A percentile compares a stretch with the other conserved stretches of the same genome.
Conservation (phyloP, 1,140 invertebrate genomes). For the Zophobas morio region DNA sequence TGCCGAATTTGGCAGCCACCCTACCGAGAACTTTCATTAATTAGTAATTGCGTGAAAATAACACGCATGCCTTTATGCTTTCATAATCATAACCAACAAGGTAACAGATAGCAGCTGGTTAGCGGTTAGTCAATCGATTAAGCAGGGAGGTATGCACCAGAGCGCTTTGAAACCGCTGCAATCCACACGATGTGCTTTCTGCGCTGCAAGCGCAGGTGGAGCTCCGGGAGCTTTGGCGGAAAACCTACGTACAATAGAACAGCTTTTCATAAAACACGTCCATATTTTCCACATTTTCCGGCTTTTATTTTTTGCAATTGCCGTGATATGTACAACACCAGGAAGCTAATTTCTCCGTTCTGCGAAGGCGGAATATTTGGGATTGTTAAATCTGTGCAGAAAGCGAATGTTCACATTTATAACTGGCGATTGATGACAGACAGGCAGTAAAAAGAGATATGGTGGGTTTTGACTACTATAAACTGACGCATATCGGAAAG, state of each 20-base stretch:
- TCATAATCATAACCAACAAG: constrained; percentile 25
- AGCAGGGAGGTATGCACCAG: constrained; percentile 44
- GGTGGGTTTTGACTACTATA: too few species aligned
- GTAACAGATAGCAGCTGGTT: constrained; percentile 25
- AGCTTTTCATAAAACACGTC: too few species aligned
- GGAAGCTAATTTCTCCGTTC: too few species aligned
- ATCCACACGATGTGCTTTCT: background rate
- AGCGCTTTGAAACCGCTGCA: background rate
- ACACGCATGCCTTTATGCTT: constrained; percentile 31
- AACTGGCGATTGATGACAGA: too few species aligned
- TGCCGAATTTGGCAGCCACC: constrained; percentile 20
- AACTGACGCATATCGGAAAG: too few species aligned
- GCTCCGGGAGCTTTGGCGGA: too few species aligned
- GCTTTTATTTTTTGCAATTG: background rate
- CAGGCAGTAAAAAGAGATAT: too few species aligned
- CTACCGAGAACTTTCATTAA: constrained; percentile 37
- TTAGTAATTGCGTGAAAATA: constrained; percentile 38
- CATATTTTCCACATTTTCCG: background rate
- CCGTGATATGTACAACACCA: too few species aligned
- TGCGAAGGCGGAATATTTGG: too few species aligned
- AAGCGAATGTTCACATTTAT: too few species aligned
- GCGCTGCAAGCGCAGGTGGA: background rate
- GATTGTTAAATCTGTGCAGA: too few species aligned
- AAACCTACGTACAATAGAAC: too few species aligned
- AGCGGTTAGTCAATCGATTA: constrained; percentile 47